phyloP scores from a whole-genome alignment of 2,113 vertebrate species.

The Vulpes lagopus region DNA sequence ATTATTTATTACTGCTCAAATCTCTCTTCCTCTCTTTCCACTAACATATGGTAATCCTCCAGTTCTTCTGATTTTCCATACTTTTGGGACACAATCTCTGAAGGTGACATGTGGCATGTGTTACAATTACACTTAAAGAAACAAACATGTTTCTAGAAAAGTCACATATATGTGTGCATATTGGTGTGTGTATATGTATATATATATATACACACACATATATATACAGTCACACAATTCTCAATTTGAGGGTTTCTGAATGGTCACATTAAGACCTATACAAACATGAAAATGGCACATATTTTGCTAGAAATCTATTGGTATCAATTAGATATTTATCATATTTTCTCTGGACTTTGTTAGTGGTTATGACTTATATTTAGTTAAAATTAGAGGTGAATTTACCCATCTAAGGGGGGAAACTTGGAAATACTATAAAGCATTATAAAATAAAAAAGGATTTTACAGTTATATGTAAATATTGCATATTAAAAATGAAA shows the following conservation, averaged over 20 bases:
- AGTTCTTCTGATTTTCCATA: conserved; percentile 85
- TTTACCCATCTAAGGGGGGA: neutral
- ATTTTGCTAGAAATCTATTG: neutral
- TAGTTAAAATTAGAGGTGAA: neutral
- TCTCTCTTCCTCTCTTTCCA: conserved; percentile 60
- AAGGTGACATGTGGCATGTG: conserved; percentile 82
- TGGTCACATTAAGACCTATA: neutral
- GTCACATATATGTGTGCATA: neutral
- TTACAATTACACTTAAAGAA: conserved; percentile 81
- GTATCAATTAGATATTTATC: neutral
- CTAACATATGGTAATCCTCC: conserved; percentile 82
- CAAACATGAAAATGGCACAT: neutral
- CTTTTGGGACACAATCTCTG: conserved; percentile 81
- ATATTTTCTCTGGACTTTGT: neutral
- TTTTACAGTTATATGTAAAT: neutral
- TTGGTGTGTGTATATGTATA: too few species aligned
- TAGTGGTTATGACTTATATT: neutral
- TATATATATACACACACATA: too few species aligned
- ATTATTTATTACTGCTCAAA: conserved; percentile 75
- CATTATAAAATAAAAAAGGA: neutral
- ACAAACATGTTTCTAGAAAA: conserved; percentile 78
- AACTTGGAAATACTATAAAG: neutral
- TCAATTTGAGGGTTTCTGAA: neutral
- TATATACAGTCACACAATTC: neutral
- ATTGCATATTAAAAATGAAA: neutral